Evolutionary conservation across 2,113 vertebrate species (phyloP), one percentile per base, ranked within the genome.

Genomic region (Reinhardtius hippoglossoides): DNA sequence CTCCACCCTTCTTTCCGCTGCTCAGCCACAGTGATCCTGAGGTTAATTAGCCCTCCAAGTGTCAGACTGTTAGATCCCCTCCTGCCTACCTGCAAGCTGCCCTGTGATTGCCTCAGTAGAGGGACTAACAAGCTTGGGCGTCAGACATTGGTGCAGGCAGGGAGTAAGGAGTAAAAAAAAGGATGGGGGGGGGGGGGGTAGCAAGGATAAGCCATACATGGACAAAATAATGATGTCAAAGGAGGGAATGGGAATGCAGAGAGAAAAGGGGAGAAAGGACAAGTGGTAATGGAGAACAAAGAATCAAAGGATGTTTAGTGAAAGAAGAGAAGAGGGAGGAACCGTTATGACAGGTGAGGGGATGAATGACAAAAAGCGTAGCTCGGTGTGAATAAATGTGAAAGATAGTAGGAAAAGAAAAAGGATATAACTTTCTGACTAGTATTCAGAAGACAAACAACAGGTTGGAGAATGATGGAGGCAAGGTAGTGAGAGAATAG

Each of bases 1-100:
- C 62, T 44, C 26, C 9, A 50, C 62, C 67, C 66, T 42, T 64
- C 57, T 56, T 21, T 67, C 66, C 69, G 14, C 67, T 26, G 73
- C 59, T 42, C 23, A 18, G n/a, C 63, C 82, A 58, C 57, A 44
- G 60, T 46, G 69, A 72, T 81, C 74, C 69, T 0, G 64, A 81
- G 88, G 84, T 88, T 90, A 92, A 92, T 91, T 89, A 90, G 80
- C 82, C 79, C 75, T 89, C 69, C 58, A 21, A 87, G 85, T 74
- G 85, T 87, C 88, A 78, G 69, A 52, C 59, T 74, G 67, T 76
- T 71, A 59, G 84, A 76, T 67, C 63, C 79, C 59, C 56, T 67
- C 59, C 73, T 50, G 67, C 54, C 79, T 76, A 68, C 71, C 74
- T 74, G 67, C 78, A 56, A 37, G 76, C 66, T 72, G 79, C 65